Conservation (phyloP, 2,113 vertebrate species). For the Oreamnos americanus region DNA sequence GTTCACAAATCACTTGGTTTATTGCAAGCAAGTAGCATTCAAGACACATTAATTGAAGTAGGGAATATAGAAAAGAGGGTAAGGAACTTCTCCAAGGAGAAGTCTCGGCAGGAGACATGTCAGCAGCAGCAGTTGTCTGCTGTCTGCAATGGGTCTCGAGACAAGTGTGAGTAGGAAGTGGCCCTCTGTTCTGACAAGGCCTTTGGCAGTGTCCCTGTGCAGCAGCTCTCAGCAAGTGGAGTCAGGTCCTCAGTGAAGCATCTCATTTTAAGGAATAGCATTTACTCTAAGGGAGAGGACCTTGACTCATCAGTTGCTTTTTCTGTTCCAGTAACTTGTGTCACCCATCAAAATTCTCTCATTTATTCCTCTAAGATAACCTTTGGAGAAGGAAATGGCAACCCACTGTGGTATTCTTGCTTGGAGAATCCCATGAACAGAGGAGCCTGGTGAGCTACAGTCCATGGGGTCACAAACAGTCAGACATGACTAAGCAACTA, state of each 20-base stretch:
- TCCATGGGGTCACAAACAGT: neutral
- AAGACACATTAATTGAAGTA: neutral
- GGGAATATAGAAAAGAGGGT: neutral
- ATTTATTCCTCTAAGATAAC: neutral
- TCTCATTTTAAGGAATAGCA: neutral
- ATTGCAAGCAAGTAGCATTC: neutral
- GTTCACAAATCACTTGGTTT: neutral
- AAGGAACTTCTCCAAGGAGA: neutral
- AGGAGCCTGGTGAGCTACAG: too few relatives aligned
- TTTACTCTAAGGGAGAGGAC: neutral
- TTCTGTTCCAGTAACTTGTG: neutral
- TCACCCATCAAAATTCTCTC: neutral
- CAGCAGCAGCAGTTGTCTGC: neutral
- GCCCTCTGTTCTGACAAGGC: neutral
- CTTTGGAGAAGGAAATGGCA: neutral
- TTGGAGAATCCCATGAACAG: too few relatives aligned
- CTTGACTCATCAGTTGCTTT: neutral
- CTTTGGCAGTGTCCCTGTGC: neutral
- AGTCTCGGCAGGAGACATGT: neutral
- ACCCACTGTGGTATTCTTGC: too few relatives aligned
- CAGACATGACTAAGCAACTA: too few relatives aligned
- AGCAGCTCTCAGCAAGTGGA: neutral
- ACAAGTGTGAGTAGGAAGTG: neutral
- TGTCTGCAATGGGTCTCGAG: neutral
- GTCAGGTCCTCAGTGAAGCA: neutral